Base-by-base conservation (phyloP, 2,113 vertebrate species). In the Corythornis cristatus region DNA sequence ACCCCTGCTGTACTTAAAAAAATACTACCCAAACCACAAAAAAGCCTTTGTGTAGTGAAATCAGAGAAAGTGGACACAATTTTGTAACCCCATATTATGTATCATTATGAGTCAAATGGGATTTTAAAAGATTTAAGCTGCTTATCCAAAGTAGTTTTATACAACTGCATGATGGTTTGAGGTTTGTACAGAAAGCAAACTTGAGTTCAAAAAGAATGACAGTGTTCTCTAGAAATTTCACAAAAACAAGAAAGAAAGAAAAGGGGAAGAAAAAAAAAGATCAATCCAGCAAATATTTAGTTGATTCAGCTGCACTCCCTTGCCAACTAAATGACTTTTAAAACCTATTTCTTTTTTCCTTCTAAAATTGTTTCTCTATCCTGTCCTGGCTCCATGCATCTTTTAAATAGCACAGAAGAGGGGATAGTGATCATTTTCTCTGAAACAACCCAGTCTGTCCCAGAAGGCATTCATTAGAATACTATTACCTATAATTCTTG, bases 81-180 rank as follows among this genome's bases (percentile, higher is more conserved):
- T 78, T 88, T 54, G 88, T 93, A 97, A 90, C 64, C 13, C 28
- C 62, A 23, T 81, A 92, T 95, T 96, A 90, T 35, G 29, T 81
- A 64, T 72, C 57, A 95, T 95, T 96, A 81, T 87, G 37, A 56
- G 48, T 23, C 53, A 93, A 95, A 74, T 90, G 40, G 48, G 37
- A 96, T 88, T 66, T 72, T 86, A 96, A 61, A n/a, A 61, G 28
- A 28, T 88, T 94, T 90, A 89, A 43, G 57, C 66, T 95, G 50
- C 53, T 87, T 91, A 83, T 89, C 51, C 83, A 89, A 88, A 94
- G 92, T 66, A 74, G 45, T 96, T 96, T 94, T 83, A 95, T 80
- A 92, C 23, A 92, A 61, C 48, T 94, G 21, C 17, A 35, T 61
- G 92, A 87, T 31, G 31, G 21, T 84, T 93, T 96, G 67, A 84